phyloP scores from a whole-genome alignment of 2,888 invertebrate genomes.

The Pelosia muscerda region DNA sequence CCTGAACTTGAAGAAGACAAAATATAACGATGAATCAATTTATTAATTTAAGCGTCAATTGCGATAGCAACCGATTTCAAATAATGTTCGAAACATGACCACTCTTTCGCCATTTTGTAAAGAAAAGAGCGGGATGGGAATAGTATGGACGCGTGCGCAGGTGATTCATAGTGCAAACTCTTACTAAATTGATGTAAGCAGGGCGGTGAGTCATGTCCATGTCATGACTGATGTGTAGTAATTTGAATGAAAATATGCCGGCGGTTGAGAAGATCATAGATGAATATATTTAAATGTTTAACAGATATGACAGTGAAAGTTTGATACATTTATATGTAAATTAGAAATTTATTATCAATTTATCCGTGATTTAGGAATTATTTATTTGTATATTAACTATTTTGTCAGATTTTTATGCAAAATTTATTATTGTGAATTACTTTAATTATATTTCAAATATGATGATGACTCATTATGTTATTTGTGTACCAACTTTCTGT shows the following conservation, averaged over 20 bases:
- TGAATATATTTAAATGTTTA: slow-evolving; percentile 24
- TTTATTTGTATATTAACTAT: background rate
- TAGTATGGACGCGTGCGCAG: slow-evolving; percentile 36
- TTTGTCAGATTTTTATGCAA: background rate
- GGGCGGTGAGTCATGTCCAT: slow-evolving; percentile 42
- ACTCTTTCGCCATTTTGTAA: slow-evolving; percentile 20
- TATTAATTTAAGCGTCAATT: slow-evolving; percentile 11
- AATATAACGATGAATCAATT: slow-evolving; percentile 12
- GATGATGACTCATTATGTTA: background rate
- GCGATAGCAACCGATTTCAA: background rate
- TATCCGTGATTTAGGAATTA: background rate
- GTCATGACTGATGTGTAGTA: slow-evolving; percentile 35
- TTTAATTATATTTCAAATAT: background rate
- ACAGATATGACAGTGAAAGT: slow-evolving; percentile 33
- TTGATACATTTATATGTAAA: background rate
- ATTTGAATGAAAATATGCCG: slow-evolving; percentile 38
- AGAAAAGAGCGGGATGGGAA: slow-evolving; percentile 21
- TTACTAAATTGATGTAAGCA: slow-evolving; percentile 70
- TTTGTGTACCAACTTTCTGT: background rate
- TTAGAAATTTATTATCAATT: background rate
- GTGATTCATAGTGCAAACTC: slow-evolving; percentile 49
- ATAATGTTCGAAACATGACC: slow-evolving; percentile 17
- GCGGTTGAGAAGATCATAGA: slow-evolving; percentile 29
- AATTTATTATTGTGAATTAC: background rate
- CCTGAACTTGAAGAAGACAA: slow-evolving; percentile 10